Evolutionary conservation across 37 sponge, comb jelly and placozoan genomes (phyloP).

Genomic region (Geodia barretti): DNA sequence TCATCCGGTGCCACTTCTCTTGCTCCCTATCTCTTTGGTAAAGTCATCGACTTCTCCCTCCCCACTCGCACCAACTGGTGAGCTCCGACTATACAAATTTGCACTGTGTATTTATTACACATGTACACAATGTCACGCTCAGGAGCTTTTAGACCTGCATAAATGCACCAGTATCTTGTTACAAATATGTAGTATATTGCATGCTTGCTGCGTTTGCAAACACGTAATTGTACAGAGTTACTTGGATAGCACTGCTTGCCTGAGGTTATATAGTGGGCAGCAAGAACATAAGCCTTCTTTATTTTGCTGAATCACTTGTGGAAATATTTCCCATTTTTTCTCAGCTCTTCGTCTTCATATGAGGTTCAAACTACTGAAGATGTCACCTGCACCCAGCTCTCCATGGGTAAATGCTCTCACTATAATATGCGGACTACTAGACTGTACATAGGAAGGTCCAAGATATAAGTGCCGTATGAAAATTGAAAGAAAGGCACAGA

Average conservation of each 20-base stretch:
- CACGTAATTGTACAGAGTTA: too few relatives aligned
- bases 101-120: too few relatives aligned
- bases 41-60: slow-evolving; percentile 67
- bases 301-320: background rate
- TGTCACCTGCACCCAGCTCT: slow-evolving; percentile 3
- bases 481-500: too few relatives aligned
- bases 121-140: background rate
- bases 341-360: background rate
- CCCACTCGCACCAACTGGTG: slow-evolving; percentile 41
- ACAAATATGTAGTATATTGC: background rate
- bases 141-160: background rate
- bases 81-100: background rate
- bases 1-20: slow-evolving; percentile 37
- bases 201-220: background rate
- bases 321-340: background rate
- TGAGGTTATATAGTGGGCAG: too few relatives aligned
- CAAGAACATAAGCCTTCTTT: too few relatives aligned
- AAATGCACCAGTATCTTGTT: background rate
- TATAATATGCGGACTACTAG: background rate
- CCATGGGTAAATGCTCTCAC: background rate
- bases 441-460: too few relatives aligned
- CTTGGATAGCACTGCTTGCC: too few relatives aligned
- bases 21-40: slow-evolving; percentile 78
- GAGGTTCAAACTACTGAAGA: background rate
- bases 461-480: too few relatives aligned